Percentiles rank a stretch among this genome's conserved stretches.
These are phyloP conservation scores for Mycetomoellerius zeteki DNA, from an alignment of 1,140 invertebrate genomes.

Conservation along the genomic window DNA sequence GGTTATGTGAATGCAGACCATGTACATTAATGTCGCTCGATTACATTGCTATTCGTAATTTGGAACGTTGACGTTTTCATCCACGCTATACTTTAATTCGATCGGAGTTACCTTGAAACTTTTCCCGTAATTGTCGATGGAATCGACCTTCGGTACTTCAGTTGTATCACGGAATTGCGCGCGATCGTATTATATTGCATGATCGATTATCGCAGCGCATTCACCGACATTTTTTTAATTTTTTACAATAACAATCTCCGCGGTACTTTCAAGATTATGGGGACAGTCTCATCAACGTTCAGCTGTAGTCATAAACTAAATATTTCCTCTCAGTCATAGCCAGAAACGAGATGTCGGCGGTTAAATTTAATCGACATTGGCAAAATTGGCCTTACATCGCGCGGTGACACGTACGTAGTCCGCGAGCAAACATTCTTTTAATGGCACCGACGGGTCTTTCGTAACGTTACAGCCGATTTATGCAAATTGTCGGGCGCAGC, in stretches of 20 bases:
- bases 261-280: not conserved
- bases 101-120: conserved; percentile 36
- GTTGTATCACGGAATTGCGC: conserved; percentile 40
- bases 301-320: not conserved
- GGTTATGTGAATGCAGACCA: conserved; percentile 7
- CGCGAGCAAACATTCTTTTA: conserved; percentile 57
- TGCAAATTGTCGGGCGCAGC: conserved; percentile 54
- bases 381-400: conserved; percentile 21
- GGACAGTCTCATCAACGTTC: not conserved
- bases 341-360: not conserved
- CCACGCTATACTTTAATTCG: not conserved
- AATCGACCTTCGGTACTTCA: conserved; percentile 9
- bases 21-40: conserved; percentile 8
- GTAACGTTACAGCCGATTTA: conserved; percentile 60
- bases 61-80: conserved; percentile 17
- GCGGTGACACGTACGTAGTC: conserved; percentile 50
- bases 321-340: not conserved
- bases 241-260: not conserved
- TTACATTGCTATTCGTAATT: conserved; percentile 35
- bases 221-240: not conserved
- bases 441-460: conserved; percentile 50
- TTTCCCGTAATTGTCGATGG: conserved; percentile 56
- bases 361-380: conserved; percentile 36
- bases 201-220: conserved; percentile 63
- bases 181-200: conserved; percentile 35